Base-by-base conservation (phyloP, 2,113 vertebrate genomes). In the Etheostoma cragini region DNA sequence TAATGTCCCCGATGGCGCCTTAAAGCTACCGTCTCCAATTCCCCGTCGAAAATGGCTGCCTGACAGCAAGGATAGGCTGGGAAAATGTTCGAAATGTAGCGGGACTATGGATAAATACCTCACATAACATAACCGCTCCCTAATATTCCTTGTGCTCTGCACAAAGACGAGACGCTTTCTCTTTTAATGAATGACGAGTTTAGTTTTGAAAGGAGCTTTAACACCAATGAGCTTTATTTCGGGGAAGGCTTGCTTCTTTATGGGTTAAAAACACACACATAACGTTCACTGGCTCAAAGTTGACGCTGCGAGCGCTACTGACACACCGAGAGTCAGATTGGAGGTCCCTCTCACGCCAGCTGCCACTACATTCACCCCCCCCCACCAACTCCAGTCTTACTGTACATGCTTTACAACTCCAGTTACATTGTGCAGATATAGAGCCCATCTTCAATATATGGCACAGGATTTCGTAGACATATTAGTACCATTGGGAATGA, bases 401-500 rank as follows among this genome's bases (percentile, higher is more conserved):
- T 42, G 10, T 70, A 66, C 60, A 71, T 21, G 14, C 56, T 81
- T 78, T 14, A 17, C 49, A 53, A 62, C 85, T 87, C 76, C 82
- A 84, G 70, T 81, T 33, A 42, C 76, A 73, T 85, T 87, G 87
- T 87, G 84, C 83, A 83, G 86, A 74, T 80, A 70, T 52, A 78
- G 15, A 80, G 76, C 82, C 80, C 76, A 83, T 83, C 72, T 85
- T 80, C 67, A 78, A 52, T 79, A 85, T 8, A 52, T 14, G 33
- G 52, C 77, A 72, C 54, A 85, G 45, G 56, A 84, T 64, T 80
- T 87, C 35, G 66, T 76, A 82, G 72, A 86, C 67, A 82, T 80
- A 81, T 82, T 87, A 88, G 76, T 86, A 86, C 45, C 71, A 71
- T 63, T 19, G 49, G 70, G 70, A 88, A 80, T 73, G 84, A 86